phyloP scores from a whole-genome alignment of 2,797 vertebrate genomes.

The Lates japonicus region DNA sequence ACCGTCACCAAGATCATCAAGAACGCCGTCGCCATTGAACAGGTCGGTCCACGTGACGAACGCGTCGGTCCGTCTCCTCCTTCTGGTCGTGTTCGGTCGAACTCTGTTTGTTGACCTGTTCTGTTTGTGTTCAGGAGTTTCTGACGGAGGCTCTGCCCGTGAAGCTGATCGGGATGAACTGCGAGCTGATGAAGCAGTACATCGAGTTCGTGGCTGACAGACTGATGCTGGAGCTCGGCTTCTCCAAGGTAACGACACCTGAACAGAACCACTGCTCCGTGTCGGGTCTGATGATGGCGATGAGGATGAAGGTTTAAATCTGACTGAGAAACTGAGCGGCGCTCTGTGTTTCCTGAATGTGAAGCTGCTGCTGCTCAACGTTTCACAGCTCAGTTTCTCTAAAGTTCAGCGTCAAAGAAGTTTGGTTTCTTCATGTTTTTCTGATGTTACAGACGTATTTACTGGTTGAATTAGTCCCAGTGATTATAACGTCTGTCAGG shows the following conservation, averaged over 20 bases:
- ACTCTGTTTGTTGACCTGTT: neutral
- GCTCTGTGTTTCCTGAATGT: no score
- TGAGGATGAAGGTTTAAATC: no score
- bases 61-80: neutral
- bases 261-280: fast-evolving
- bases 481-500: no score
- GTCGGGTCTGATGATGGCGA: neutral
- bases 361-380: no score
- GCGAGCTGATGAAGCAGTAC: constrained; percentile 94
- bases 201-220: constrained; percentile 97
- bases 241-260: constrained; percentile 88
- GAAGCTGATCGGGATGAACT: constrained; percentile 98
- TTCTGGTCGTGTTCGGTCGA: neutral
- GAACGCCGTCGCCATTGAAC: constrained; percentile 92
- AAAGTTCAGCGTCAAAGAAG: no score
- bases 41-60: neutral
- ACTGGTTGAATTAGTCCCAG: no score
- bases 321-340: no score
- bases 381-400: no score
- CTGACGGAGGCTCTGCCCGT: constrained; percentile 94
- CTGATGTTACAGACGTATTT: no score
- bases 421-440: no score
- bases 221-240: constrained; percentile 94
- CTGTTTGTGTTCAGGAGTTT: constrained; percentile 88
- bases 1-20: constrained; percentile 88